Evolutionary conservation across 2,797 vertebrate species (phyloP).

Genomic region (Sarcoramphus papa): DNA sequence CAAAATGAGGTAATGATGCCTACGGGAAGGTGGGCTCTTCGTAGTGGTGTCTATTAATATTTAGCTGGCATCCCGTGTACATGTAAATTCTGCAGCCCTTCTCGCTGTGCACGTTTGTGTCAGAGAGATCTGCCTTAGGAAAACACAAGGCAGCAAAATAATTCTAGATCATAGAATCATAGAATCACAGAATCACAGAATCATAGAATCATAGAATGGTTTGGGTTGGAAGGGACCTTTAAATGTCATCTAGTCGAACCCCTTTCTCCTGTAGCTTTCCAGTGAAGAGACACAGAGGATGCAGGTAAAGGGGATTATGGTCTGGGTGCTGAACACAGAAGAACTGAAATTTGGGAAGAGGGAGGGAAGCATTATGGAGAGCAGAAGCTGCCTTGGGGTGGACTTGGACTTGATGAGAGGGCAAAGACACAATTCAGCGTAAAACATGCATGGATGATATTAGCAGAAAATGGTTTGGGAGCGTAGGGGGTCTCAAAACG

Average conservation of each 20-base stretch:
- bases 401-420: background rate
- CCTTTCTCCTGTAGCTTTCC: background rate
- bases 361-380: background rate
- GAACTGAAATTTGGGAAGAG: background rate
- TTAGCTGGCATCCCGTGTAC: background rate
- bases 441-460: background rate
- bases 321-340: background rate
- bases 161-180: background rate
- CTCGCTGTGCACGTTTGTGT: fast-evolving
- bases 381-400: background rate
- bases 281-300: background rate
- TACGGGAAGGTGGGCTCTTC: background rate
- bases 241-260: too few species aligned
- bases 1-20: background rate
- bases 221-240: background rate
- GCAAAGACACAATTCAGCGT: background rate
- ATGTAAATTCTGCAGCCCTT: fast-evolving
- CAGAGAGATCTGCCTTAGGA: background rate
- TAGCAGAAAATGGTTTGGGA: background rate
- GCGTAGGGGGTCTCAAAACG: fast-evolving
- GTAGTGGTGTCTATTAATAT: background rate
- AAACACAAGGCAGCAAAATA: background rate
- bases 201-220: background rate
- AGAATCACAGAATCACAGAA: background rate
- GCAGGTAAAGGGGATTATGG: background rate